Conservation (phyloP, 2,888 invertebrate species). For the Aleiodes testaceus region DNA sequence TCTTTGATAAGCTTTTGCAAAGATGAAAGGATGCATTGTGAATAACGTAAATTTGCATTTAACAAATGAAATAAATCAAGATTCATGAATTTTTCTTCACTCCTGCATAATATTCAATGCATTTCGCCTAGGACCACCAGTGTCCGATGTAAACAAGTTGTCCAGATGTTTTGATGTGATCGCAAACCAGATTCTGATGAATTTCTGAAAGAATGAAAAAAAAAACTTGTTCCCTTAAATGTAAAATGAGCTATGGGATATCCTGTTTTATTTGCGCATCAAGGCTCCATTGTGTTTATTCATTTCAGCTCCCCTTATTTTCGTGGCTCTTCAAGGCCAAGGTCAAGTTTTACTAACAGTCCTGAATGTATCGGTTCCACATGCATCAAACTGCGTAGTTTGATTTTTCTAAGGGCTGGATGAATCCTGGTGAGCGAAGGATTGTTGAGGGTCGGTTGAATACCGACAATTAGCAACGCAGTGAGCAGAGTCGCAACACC, state of each 20-base stretch:
- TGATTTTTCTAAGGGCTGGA: not conserved
- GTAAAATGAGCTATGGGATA: not conserved
- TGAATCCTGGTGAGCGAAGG: no score
- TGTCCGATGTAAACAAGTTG: conserved; percentile 15
- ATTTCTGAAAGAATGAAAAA: not conserved
- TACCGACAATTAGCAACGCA: not conserved
- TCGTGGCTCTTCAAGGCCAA: conserved; percentile 11
- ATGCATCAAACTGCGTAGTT: not conserved
- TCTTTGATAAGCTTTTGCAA: no score
- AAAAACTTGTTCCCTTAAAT: not conserved
- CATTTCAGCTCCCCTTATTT: conserved; percentile 1
- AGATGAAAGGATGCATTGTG: no score
- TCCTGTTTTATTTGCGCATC: conserved; percentile 1
- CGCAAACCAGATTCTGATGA: not conserved
- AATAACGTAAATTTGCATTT: no score
- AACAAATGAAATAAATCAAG: not conserved
- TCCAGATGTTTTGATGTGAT: conserved; percentile 8
- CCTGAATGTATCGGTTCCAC: not conserved
- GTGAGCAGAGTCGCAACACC: not conserved
- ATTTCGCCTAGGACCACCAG: not conserved
- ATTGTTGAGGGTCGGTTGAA: not conserved
- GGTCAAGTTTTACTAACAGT: conserved; percentile 20
- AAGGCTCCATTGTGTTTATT: not conserved
- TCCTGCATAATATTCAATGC: not conserved
- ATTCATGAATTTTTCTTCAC: no score